A percentile compares a stretch with the other conserved stretches of the same genome.
Conservation (phyloP, 2,888 invertebrate genomes). For the Clistopyga incitator region DNA sequence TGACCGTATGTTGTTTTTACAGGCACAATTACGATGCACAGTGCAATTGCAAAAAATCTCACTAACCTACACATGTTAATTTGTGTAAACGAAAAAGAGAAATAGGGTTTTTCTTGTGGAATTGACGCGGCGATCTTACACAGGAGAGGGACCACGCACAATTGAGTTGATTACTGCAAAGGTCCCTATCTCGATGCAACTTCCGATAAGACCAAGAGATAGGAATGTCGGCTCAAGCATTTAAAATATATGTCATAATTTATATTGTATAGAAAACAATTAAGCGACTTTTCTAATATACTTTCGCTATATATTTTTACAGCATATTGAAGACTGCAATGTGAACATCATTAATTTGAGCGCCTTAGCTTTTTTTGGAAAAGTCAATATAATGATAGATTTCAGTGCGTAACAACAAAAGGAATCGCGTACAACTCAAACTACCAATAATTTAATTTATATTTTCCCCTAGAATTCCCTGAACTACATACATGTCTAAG, state of each 20-base stretch:
- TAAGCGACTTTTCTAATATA: not conserved
- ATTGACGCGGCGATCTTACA: conserved; percentile 25
- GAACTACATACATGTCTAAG: no score
- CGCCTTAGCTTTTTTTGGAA: no score
- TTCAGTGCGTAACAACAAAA: no score
- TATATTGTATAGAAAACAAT: not conserved
- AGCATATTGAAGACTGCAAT: no score
- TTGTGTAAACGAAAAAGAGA: not conserved
- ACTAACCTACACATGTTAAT: conserved; percentile 30
- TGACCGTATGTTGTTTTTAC: conserved; percentile 18
- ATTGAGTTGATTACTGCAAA: conserved; percentile 41
- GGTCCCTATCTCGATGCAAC: conserved; percentile 44
- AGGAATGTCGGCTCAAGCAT: conserved; percentile 20
- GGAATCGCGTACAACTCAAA: no score
- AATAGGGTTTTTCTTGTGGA: not conserved
- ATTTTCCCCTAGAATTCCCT: no score
- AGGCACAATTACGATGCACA: conserved; percentile 15
- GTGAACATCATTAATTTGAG: no score
- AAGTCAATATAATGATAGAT: no score
- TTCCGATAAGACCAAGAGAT: conserved; percentile 54
- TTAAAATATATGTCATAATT: not conserved
- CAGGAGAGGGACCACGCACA: conserved; percentile 15
- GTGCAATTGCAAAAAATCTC: conserved; percentile 25
- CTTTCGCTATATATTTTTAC: no score
- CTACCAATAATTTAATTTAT: no score